Conservation (phyloP, 2,888 invertebrate genomes). For the Mechanitis messenoides region DNA sequence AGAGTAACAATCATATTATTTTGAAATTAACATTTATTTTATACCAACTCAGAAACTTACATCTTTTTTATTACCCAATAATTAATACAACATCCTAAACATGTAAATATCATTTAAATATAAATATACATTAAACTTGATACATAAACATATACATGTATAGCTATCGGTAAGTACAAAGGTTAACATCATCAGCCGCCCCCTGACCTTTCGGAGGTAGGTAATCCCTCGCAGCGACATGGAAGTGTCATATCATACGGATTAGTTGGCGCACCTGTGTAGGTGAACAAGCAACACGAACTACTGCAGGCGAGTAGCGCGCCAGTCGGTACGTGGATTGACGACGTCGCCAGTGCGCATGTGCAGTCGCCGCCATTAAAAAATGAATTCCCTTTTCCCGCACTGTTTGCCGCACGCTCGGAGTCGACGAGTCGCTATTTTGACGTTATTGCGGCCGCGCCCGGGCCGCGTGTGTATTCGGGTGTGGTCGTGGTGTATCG, state of each 20-base stretch:
- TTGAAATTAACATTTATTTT: no score
- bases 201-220: conserved; percentile 58
- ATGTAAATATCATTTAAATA: neutral
- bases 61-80: no score
- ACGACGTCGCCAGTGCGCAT: conserved; percentile 48
- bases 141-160: neutral
- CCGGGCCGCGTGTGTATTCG: conserved; percentile 58
- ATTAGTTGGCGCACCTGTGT: conserved; percentile 45
- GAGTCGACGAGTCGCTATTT: conserved; percentile 48
- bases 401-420: conserved; percentile 63
- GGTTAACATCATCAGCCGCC: conserved; percentile 36
- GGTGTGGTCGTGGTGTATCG: conserved; percentile 40
- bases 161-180: conserved; percentile 25
- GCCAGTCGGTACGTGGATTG: conserved; percentile 40
- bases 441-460: conserved; percentile 45
- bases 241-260: conserved; percentile 31
- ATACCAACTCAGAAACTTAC: no score
- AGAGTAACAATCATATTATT: no score
- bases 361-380: conserved; percentile 55
- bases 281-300: conserved; percentile 47
- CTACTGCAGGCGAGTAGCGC: conserved; percentile 50
- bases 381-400: conserved; percentile 65
- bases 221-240: conserved; percentile 50
- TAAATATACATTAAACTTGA: neutral
- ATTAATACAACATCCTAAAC: neutral